Evolutionary conservation across 2,797 vertebrate genomes (phyloP), one percentile per base, ranked within the genome.

Genomic region (Cheirogaleus major): DNA sequence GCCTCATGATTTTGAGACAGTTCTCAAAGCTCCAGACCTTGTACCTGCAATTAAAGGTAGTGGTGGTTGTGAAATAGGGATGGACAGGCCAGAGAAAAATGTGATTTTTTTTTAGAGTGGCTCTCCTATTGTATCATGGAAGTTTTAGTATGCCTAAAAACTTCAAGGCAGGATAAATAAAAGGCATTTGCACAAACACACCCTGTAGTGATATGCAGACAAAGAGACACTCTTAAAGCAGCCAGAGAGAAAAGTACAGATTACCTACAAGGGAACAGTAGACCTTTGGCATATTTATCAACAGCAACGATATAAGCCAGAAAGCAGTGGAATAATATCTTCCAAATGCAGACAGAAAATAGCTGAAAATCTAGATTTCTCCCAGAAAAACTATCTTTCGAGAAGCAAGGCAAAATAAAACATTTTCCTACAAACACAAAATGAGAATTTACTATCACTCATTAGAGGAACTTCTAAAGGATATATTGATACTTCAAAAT

Each of bases 161-260:
- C 72, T 38, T 82, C 38, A 81, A 95, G 55, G n/a, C 45, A 73
- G 52, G 41, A 91, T 41, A 81, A 61, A 90, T 61, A 69, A 63
- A 82, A 80, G 52, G 45, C 23, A 63, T 41, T 82, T 32, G 63
- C 13, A 65, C 7, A 43, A 86, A 86, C 48, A 80, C n/a, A 92
- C 14, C 65, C 0, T 38, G 43, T 55, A 20, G 57, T 23, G 14
- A 92, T 52, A 41, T 7, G 65, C 32, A 52, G 67, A 81, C 27
- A 85, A 92, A 86, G 9, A 81, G 52, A 95, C 88, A 86, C 52
- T 25, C 67, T 85, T 61, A 81, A 63, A 81, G 50, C 57, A 89
- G 59, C 61, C 18, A 72, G 38, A 67, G 12, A 65, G 35, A 90
- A 82, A 91, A 83, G 82, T 4, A 61, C 5, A 76, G 25, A 76